A percentile compares a stretch with the other conserved stretches of the same genome.
Conservation (phyloP, 1,140 invertebrate species). For the Zaprionus kolodkinae region DNA sequence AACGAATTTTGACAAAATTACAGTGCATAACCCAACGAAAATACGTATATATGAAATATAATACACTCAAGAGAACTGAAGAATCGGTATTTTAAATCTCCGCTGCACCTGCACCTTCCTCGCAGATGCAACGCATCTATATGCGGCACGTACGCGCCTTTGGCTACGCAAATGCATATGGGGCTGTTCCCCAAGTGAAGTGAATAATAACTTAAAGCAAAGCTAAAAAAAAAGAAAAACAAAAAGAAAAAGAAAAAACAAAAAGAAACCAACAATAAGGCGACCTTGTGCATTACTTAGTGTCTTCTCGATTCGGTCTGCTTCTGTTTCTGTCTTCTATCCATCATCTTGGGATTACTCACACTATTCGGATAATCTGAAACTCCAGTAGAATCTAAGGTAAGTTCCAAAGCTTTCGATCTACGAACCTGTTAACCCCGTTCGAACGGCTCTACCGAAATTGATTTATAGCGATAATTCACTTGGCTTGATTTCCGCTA, state of each 20-base stretch:
- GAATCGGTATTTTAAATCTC: conserved; percentile 12
- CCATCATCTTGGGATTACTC: conserved; percentile 67
- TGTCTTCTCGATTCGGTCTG: conserved; percentile 22
- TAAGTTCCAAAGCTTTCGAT: conserved; percentile 22
- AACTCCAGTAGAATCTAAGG: conserved; percentile 43
- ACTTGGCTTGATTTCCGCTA: conserved; percentile 48
- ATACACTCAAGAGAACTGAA: neutral
- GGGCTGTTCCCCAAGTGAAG: conserved; percentile 37
- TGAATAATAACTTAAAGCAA: conserved; percentile 59
- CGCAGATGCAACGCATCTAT: conserved; percentile 51
- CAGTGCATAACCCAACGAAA: neutral
- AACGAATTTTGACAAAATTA: conserved; percentile 25
- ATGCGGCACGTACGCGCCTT: conserved; percentile 70
- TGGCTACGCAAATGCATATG: conserved; percentile 64
- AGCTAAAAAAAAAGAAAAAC: conserved; percentile 30
- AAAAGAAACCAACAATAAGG: conserved; percentile 22
- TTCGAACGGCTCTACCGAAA: conserved; percentile 40
- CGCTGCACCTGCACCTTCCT: conserved; percentile 68
- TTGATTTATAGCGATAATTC: conserved; percentile 60
- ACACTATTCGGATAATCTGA: conserved; percentile 19
- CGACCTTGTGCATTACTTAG: conserved; percentile 67
- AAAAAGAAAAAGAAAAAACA: conserved; percentile 21
- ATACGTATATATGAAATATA: too few relatives aligned
- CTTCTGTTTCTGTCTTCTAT: conserved; percentile 34
- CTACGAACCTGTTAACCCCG: conserved; percentile 36